phyloP scores from a whole-genome alignment of 1,140 invertebrate genomes.

The Mycetomoellerius zeteki region DNA sequence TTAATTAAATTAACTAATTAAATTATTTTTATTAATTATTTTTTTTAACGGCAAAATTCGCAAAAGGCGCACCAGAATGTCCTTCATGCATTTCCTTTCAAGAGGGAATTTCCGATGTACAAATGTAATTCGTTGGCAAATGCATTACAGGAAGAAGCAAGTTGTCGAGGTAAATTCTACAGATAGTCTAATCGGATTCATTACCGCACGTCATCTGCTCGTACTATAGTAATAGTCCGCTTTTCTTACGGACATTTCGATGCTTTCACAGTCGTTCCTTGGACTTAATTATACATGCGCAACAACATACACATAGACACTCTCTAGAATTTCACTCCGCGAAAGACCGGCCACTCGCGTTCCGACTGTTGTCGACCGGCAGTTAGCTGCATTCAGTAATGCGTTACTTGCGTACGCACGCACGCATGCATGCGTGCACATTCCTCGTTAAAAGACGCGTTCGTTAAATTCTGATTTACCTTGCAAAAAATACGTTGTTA shows the following conservation, averaged over 20 bases:
- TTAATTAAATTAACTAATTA: not conserved
- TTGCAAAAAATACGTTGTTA: slow-evolving; percentile 10
- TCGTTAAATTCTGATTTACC: not conserved
- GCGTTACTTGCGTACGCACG: slow-evolving; percentile 40
- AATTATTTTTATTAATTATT: not conserved
- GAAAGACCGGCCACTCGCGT: slow-evolving; percentile 35
- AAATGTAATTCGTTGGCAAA: slow-evolving; percentile 12
- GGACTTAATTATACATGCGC: slow-evolving; percentile 53
- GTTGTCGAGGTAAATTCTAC: slow-evolving; percentile 19
- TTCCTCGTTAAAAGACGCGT: slow-evolving; percentile 31
- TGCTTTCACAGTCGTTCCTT: slow-evolving; percentile 57
- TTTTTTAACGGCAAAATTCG: not conserved
- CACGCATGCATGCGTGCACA: not conserved
- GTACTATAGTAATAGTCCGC: slow-evolving; percentile 14
- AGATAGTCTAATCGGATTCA: slow-evolving; percentile 48
- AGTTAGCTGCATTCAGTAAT: slow-evolving; percentile 49
- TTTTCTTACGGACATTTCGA: slow-evolving; percentile 46
- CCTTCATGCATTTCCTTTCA: not conserved
- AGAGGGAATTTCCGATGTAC: not conserved
- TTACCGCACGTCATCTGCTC: slow-evolving; percentile 55
- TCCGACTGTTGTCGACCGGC: slow-evolving; percentile 29
- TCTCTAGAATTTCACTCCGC: slow-evolving; percentile 58
- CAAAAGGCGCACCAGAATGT: not conserved
- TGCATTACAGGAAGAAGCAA: not conserved
- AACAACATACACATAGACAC: not conserved